Evolutionary conservation across 2,113 vertebrate genomes (phyloP).

Genomic region (Leptosomus discolor): DNA sequence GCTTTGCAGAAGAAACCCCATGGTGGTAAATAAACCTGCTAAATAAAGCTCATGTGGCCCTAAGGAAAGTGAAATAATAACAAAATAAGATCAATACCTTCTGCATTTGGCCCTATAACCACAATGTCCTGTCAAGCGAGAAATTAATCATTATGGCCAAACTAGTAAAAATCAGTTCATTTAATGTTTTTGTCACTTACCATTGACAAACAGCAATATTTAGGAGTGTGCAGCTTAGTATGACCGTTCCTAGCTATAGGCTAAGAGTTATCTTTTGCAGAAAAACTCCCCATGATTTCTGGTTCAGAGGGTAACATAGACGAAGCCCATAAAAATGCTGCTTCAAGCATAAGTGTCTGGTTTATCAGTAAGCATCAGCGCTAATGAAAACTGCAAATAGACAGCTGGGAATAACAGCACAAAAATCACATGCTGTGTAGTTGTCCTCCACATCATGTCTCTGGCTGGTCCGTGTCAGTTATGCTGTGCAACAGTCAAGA

Average conservation of each 20-base stretch:
- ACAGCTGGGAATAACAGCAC: neutral
- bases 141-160: neutral
- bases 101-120: neutral
- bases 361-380: neutral
- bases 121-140: neutral
- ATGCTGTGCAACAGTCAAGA: neutral
- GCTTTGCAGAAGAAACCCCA: neutral
- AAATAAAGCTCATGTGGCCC: neutral
- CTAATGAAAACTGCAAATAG: neutral
- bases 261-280: neutral
- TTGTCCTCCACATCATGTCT: neutral
- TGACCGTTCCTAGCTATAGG: neutral
- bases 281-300: neutral
- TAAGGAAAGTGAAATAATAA: neutral
- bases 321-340: neutral
- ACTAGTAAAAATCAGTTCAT: neutral
- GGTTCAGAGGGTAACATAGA: neutral
- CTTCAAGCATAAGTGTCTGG: neutral
- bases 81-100: neutral
- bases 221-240: neutral
- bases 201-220: neutral
- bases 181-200: neutral
- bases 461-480: neutral
- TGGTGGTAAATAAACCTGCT: neutral
- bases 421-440: neutral